phyloP scores from a whole-genome alignment of 2,113 vertebrate genomes.

The Cettia cetti region DNA sequence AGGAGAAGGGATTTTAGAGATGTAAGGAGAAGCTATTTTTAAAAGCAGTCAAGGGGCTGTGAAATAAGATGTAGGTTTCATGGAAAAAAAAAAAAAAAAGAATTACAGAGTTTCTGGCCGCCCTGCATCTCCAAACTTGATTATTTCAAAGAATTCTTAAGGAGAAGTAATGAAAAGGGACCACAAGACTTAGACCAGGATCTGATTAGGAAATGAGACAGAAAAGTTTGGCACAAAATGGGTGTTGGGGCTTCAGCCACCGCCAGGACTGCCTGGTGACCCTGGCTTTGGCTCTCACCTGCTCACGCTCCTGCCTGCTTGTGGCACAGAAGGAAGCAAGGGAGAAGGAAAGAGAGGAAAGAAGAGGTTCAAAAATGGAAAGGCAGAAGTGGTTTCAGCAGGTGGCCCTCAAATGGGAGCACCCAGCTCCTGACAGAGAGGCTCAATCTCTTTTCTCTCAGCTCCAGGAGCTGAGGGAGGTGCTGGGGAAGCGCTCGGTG shows the following conservation, averaged over 20 bases:
- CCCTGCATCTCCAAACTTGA: neutral
- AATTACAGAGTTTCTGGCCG: fast-evolving
- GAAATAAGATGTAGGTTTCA: neutral
- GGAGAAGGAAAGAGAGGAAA: neutral
- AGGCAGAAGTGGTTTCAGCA: neutral
- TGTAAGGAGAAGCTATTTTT: neutral
- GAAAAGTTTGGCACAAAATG: neutral
- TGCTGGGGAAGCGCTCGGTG: fast-evolving
- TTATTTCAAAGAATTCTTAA: neutral
- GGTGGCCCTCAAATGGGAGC: neutral
- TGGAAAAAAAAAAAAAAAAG: neutral
- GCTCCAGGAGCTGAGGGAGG: neutral
- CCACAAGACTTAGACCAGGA: neutral
- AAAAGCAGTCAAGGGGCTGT: neutral
- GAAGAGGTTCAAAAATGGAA: neutral
- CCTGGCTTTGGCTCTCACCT: neutral
- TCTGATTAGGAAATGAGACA: neutral
- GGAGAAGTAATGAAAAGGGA: neutral
- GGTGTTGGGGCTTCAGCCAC: neutral
- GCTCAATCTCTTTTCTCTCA: neutral
- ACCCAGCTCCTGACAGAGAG: neutral
- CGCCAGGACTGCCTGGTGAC: fast-evolving
- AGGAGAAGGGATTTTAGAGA: slow-evolving; percentile 3
- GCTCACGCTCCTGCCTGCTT: fast-evolving
- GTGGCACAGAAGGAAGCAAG: neutral